Base-by-base conservation (phyloP, 1,140 invertebrate genomes). In the Drosophila mauritiana region DNA sequence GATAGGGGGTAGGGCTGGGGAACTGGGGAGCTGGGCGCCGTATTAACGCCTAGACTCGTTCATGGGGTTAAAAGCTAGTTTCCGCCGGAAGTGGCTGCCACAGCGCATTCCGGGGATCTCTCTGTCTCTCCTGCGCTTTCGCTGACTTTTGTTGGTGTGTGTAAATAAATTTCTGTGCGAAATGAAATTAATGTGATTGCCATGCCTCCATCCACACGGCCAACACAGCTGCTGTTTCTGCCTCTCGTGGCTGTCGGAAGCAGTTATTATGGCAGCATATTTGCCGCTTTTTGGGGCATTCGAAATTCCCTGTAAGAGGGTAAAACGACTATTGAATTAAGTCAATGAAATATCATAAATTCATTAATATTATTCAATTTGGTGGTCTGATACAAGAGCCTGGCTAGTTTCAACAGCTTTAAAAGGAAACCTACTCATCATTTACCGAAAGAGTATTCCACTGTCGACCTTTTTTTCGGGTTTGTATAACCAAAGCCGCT, bases 31-130 rank as follows among this genome's bases (percentile, higher is more conserved):
- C 64, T 54, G 76, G 68, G 84, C 84, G 80, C 73, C 77, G 78
- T 90, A 90, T 90, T 89, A 90, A 85, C 85, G 85, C 85, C 85
- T 90, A 85, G 86, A 80, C 73, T 84, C 77, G 80, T 85, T 89
- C 85, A 90, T 89, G 77, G 81, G 85, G 85, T 90, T 89, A 89
- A 89, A 89, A 89, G 85, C 85, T 89, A 89, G 85, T 89, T 89
- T 89, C 85, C 85, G 85, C 54, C 85, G 85, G 85, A 89, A 89
- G 85, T 89, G 80, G 85, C 85, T 85, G 83, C 84, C 80, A 65
- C 79, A 67, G 73, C 82, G 65, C 80, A 70, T 70, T 70, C 67
- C 82, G 80, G 51, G 58, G 27, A 48, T 51, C 57, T 31, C 70
- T 39, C 15, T 17, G 17, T 22, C 20, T 8, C 13, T 0, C 25